Evolutionary conservation across 2,113 vertebrate genomes (phyloP), one percentile per base, ranked within the genome.

Genomic region (Hyperoodon ampullatus): DNA sequence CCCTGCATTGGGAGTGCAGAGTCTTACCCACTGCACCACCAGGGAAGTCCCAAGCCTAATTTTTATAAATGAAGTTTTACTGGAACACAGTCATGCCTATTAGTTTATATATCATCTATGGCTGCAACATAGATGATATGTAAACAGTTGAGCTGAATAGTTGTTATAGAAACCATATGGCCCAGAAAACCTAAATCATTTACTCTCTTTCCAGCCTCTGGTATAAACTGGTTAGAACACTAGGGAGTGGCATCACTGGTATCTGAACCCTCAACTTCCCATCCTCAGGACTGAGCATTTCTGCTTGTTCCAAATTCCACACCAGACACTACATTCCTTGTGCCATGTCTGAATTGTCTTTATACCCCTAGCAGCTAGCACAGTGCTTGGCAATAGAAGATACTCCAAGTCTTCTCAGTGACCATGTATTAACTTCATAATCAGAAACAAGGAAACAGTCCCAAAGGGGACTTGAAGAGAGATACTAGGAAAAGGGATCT

Each of bases 51-150:
- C 15, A 16, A 53, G n/a, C 26, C 60, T 90, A 60, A 58, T 90
- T 75, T 90, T 84, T 86, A 78, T 58, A 74, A 84, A 82, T 88
- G 39, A 90, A 90, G 53, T 74, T 85, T 90, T 90, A 33, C 26
- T 28, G n/a, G 55, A 71, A 13, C 33, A 78, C 9, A 50, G 55
- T 24, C 47, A 47, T 28, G 13, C 16, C 60, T 4, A 24, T 53
- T 71, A 33, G 55, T 35, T 21, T 50, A 42, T 47, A 19, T 33
- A 21, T 6, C 19, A 8, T 63, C 83, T 88, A 3, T 6, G 19
- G 35, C 33, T 47, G 55, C 16, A 77, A 50, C 74, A n/a, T 4
- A 53, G 74, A 53, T n/a, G 74, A 53, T 33, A 53, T 0, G 3
- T 7, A 53, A 7, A 33, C 33, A 68, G 33, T 18, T 33, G 61